Conservation (phyloP, 2,888 invertebrate species). For the Doris montereyensis region DNA sequence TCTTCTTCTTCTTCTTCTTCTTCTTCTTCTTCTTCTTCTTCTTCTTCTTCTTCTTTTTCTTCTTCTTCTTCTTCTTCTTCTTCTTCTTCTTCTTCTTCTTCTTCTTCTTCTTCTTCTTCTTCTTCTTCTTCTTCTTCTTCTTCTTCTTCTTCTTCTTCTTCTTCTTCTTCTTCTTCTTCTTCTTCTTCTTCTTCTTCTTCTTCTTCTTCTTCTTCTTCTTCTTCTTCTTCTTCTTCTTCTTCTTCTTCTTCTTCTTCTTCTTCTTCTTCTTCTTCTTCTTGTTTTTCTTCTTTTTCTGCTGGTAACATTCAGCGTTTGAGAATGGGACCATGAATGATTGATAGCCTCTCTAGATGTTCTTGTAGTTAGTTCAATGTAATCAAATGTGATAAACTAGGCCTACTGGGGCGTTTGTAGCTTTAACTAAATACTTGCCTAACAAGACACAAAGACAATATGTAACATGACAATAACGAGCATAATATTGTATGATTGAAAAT, state of each 20-base stretch:
- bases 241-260: not conserved
- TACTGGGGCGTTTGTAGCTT: no score
- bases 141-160: not conserved
- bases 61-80: constrained; percentile 18
- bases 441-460: no score
- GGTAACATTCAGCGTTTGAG: not conserved
- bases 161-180: not conserved
- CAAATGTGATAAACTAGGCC: no score
- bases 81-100: not conserved
- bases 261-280: no score
- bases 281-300: no score
- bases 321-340: not conserved
- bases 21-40: constrained; percentile 7
- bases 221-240: not conserved
- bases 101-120: constrained; percentile 6
- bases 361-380: no score
- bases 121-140: constrained; percentile 6
- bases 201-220: no score
- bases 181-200: not conserved
- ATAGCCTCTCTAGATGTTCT: not conserved
- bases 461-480: no score
- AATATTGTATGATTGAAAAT: no score
- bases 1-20: constrained; percentile 26
- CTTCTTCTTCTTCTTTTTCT: constrained; percentile 5
- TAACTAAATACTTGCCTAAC: no score